Evolutionary conservation across 2,797 vertebrate species (phyloP).

Genomic region (Kryptolebias ocellatus): DNA sequence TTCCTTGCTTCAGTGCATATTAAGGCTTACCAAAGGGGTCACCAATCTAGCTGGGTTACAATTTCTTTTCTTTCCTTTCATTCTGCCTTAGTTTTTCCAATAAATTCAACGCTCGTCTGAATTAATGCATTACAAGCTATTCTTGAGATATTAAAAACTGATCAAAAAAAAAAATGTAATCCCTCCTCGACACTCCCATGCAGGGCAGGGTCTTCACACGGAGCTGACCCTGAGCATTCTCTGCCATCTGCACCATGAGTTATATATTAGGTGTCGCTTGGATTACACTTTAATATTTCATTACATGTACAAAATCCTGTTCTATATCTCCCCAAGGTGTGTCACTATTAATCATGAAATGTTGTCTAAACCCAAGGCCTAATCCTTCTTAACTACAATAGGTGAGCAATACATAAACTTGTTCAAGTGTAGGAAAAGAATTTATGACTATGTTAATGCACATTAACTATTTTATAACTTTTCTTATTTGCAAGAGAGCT

Average conservation of each 20-base stretch:
- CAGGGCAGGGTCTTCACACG: conserved; percentile 57
- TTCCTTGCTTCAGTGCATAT: conserved; percentile 33
- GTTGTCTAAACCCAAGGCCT: conserved; percentile 60
- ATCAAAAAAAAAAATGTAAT: conserved; percentile 83
- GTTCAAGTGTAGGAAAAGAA: not conserved
- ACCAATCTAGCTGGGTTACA: conserved; percentile 34
- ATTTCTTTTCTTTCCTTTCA: conserved; percentile 9
- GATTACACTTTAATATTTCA: conserved; percentile 86
- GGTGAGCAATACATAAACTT: conserved; percentile 17
- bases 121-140: conserved; percentile 82
- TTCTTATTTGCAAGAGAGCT: too few species aligned
- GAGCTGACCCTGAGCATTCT: conserved; percentile 77
- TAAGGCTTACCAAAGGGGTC: conserved; percentile 59
- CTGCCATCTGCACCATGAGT: conserved; percentile 72
- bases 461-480: too few species aligned
- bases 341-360: conserved; percentile 78
- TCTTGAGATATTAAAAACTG: conserved; percentile 82
- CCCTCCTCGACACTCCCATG: conserved; percentile 58
- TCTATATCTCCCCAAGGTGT: conserved; percentile 76
- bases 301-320: conserved; percentile 79
- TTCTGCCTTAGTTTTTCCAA: conserved; percentile 62
- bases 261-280: conserved; percentile 81
- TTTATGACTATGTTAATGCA: conserved; percentile 5
- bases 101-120: conserved; percentile 81
- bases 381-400: conserved; percentile 46